Percentiles rank a stretch among this genome's conserved stretches.
These are phyloP conservation scores for Yponomeuta malinellus DNA, from an alignment of 2,888 invertebrate genomes.

Conservation along the genomic window DNA sequence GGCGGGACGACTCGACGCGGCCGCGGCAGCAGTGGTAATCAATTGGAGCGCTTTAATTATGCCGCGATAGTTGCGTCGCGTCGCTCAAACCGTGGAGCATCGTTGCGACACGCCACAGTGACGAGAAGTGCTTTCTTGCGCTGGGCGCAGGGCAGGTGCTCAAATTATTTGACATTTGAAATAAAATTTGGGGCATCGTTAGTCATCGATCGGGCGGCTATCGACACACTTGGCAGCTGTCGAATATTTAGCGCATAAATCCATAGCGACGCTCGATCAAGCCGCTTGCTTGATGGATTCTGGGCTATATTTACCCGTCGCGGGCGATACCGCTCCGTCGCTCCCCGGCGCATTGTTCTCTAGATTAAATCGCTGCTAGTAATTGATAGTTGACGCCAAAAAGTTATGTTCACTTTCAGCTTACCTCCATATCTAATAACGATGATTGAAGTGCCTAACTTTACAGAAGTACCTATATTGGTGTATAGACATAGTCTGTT, in stretches of 20 bases:
- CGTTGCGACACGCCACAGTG: conserved; percentile 9
- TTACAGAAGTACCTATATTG: not conserved
- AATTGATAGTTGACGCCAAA: not conserved
- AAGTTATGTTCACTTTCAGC: not conserved
- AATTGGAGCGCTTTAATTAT: conserved; percentile 14
- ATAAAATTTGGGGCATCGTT: conserved; percentile 73
- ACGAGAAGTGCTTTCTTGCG: not conserved
- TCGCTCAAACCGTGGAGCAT: conserved; percentile 9
- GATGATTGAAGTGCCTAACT: not conserved
- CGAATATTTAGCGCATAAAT: conserved; percentile 75
- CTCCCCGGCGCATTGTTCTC: conserved; percentile 57
- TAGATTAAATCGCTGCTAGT: conserved; percentile 49
- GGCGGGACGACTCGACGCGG: conserved; percentile 8
- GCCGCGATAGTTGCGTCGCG: conserved; percentile 10
- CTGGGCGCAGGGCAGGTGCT: conserved; percentile 52
- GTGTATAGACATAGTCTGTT: not conserved
- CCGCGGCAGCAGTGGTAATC: conserved; percentile 5
- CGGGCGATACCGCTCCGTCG: conserved; percentile 19
- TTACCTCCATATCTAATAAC: not conserved
- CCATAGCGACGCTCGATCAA: conserved; percentile 69
- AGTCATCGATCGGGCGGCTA: conserved; percentile 72
- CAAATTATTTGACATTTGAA: conserved; percentile 75
- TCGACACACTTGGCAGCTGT: conserved; percentile 77
- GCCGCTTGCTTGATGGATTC: conserved; percentile 67
- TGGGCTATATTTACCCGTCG: conserved; percentile 72